These are phyloP conservation scores for Coboldia fuscipes DNA, from an alignment of 1,140 invertebrate species.

Conservation along the genomic window DNA sequence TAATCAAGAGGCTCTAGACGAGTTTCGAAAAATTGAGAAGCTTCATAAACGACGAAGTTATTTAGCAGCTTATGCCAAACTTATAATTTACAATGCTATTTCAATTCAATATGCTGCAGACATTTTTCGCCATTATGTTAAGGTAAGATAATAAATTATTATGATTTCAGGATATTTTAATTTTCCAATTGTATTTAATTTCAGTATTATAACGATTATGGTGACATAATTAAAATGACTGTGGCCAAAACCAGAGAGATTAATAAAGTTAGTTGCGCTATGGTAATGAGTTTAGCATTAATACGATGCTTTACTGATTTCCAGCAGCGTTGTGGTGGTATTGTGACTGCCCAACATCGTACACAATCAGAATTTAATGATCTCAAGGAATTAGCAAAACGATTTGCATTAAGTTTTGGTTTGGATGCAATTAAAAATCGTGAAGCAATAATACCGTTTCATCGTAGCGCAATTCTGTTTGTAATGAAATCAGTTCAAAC, in stretches of 20 bases:
- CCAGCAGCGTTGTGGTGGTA: neutral
- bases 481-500: conserved; percentile 33
- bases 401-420: conserved; percentile 93
- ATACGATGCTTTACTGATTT: conserved; percentile 6
- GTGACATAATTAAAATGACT: conserved; percentile 98
- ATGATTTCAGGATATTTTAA: neutral
- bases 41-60: conserved; percentile 91
- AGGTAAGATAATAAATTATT: conserved; percentile 29
- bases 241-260: conserved; percentile 92
- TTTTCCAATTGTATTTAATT: conserved; percentile 10
- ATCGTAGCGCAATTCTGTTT: conserved; percentile 84
- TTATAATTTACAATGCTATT: conserved; percentile 93
- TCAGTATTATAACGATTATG: conserved; percentile 94
- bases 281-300: conserved; percentile 75
- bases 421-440: conserved; percentile 93
- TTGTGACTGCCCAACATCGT: too few species aligned
- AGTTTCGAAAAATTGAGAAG: conserved; percentile 87
- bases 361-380: conserved; percentile 15
- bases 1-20: conserved; percentile 67
- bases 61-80: conserved; percentile 88
- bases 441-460: conserved; percentile 88
- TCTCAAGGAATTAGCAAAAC: conserved; percentile 59
- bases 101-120: conserved; percentile 79
- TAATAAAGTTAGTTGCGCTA: conserved; percentile 88
- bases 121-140: conserved; percentile 95